Conservation (phyloP, 2,888 invertebrate genomes). For the Uropetala carovei region DNA sequence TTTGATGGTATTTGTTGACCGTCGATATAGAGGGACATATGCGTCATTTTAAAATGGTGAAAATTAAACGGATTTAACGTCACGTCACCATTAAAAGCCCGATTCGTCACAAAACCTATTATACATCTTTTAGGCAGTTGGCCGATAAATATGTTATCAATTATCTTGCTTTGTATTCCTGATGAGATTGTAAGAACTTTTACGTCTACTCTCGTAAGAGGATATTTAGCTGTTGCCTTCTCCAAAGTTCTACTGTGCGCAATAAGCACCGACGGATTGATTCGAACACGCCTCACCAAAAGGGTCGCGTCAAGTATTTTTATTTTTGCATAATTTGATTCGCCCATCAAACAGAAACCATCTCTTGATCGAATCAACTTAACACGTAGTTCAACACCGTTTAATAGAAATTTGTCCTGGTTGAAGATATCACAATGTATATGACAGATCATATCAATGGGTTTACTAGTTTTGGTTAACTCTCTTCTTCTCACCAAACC, state of each 20-base stretch:
- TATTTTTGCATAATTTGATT: neutral
- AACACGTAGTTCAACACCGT: neutral
- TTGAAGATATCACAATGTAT: conserved; percentile 5
- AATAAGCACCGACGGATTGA: neutral
- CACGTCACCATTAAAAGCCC: conserved; percentile 11
- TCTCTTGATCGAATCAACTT: neutral
- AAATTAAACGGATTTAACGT: conserved; percentile 46
- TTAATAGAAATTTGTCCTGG: conserved; percentile 26
- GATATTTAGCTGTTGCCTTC: conserved; percentile 42
- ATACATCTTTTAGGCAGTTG: neutral
- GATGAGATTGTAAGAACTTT: too few relatives aligned
- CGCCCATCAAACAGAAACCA: neutral
- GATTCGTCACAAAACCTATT: conserved; percentile 24
- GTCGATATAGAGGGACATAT: too few relatives aligned
- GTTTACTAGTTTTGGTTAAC: neutral
- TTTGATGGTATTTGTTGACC: too few relatives aligned
- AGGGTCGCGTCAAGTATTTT: conserved; percentile 29
- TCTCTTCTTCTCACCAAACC: neutral
- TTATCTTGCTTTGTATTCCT: neutral
- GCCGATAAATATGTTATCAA: conserved; percentile 6
- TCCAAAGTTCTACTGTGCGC: too few relatives aligned
- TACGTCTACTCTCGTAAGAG: neutral
- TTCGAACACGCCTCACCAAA: neutral
- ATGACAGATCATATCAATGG: too few relatives aligned
- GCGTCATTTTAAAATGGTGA: too few relatives aligned